Base-by-base conservation (phyloP, 1,140 invertebrate genomes). In the Cydia pomonella region DNA sequence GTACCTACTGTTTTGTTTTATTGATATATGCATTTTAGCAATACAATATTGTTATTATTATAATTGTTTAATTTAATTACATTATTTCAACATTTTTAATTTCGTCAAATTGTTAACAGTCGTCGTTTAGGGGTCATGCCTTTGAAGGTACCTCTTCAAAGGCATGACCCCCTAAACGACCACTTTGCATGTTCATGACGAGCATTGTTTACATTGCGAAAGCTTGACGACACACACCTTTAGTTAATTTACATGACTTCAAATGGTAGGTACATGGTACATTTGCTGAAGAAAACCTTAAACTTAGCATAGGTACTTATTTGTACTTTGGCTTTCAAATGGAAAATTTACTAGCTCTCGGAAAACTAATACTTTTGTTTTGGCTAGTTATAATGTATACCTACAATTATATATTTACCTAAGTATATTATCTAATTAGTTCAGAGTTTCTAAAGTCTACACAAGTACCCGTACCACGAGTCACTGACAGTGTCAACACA, bases 311-410 rank as follows among this genome's bases (percentile, higher is more conserved):
- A 18, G 50, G n/a, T 53, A 18, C 16, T 53, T 53, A 53, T 53
- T 53, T 53, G 44, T 47, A 50, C n/a, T 50, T 18, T 50, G 47
- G n/a, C 50, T 53, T 53, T 18, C 50, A 53, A 53, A 53, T 18
- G 50, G 5, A 47, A 47, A 47, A 16, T 47, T 16, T 16, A 47
- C 13, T 47, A 47, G 44, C 13, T 47, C 44, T 47, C 44, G 44
- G 13, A 41, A 41, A 41, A 13, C 41, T 12, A 13, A 12, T 41
- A 47, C 6, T 47, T 47, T 47, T 47, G 12, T 47, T 47, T 47
- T 47, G 4, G 44, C 16, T 47, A 16, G 13, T 47, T 16, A 47
- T 16, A 16, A 16, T 47, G 44, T 16, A 47, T 16, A 13, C 13
- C 1, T 29, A 33, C 3, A 33, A 33, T 33, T 33, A 33, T 33